Evolutionary conservation across 2,888 invertebrate genomes (phyloP), one percentile per base, ranked within the genome.

Genomic region (Epistrophe grossulariae): DNA sequence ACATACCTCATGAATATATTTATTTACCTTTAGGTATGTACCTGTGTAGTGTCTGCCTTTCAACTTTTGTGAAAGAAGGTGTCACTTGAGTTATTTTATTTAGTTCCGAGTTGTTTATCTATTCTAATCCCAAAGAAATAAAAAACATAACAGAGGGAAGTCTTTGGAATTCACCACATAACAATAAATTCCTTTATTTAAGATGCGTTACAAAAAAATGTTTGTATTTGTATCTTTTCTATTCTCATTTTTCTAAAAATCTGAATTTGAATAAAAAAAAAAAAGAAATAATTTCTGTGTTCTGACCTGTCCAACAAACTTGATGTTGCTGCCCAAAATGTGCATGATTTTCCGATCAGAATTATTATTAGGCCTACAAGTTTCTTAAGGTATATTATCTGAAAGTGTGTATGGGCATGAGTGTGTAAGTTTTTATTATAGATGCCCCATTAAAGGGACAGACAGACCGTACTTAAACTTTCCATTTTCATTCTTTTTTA

Each of bases 301-400:
- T 87, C 83, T 87, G 87, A 83, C 83, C 87, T 87, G 82, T 48
- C 87, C 87, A 87, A 87, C 76, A 87, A 76, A 71, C 59, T 87
- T 87, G 71, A 64, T 82, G 83, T 87, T 87, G 87, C 83, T 83
- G 82, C 85, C 81, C 74, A 70, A 78, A 70, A 62, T 77, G 60
- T 77, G 72, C 68, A 70, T 62, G 66, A 43, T 59, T 57, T 52
- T 40, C 38, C 3, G 4, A 19, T 45, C 43, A 55, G 38, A 78
- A 68, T 78, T 45, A 38, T n/a, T n/a, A n/a, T n/a, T n/a, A 70
- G 77, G 66, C 70, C 40, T 31, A 52, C 55, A 24, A 24, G 8
- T 55, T 64, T 64, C 57, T 59, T 43, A 59, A 43, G 59, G 57
- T 57, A 60, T 1, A 6, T 2, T 68, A 17, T 7, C 17, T 17